Conservation (phyloP, 30 jellyfish, hydroid and myxozoan species). For the Aurelia aurita region DNA sequence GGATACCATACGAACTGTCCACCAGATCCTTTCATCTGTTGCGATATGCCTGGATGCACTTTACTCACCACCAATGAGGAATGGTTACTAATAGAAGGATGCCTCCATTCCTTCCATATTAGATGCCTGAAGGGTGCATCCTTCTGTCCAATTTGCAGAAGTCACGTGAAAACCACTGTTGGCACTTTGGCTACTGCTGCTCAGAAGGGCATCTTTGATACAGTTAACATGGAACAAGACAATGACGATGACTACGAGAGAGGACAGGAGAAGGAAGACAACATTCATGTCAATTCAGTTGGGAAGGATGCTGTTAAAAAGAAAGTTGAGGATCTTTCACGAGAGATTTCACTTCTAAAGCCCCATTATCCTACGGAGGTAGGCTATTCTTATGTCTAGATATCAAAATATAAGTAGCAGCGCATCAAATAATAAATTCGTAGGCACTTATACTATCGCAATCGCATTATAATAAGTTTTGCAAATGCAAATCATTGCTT, state of each 20-base stretch:
- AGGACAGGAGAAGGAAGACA: slow-evolving; percentile 11
- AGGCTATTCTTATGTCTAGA: neutral
- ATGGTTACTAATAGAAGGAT: slow-evolving; percentile 13
- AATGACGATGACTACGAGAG: slow-evolving; percentile 11
- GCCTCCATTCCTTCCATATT: slow-evolving; percentile 4
- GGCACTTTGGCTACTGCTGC: slow-evolving; percentile 25
- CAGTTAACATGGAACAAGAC: neutral
- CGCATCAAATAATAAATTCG: too few relatives aligned
- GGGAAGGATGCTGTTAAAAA: neutral
- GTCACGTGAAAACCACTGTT: slow-evolving; percentile 16
- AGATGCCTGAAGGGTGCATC: slow-evolving; percentile 23
- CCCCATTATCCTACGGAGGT: slow-evolving; percentile 2
- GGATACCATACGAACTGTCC: slow-evolving; percentile 18
- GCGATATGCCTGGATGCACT: slow-evolving; percentile 28
- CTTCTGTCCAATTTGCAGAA: slow-evolving; percentile 19
- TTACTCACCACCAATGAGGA: slow-evolving; percentile 6
- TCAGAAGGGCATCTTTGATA: slow-evolving; percentile 14
- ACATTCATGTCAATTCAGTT: neutral
- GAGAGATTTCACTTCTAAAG: slow-evolving; percentile 3
- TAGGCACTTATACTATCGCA: too few relatives aligned
- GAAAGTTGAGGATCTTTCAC: slow-evolving; percentile 1
- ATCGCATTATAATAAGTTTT: too few relatives aligned
- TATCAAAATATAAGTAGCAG: too few relatives aligned
- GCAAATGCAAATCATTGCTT: too few relatives aligned
- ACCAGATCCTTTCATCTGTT: slow-evolving; percentile 25